These are phyloP conservation scores for Zonotrichia albicollis DNA, from an alignment of 2,797 vertebrate species.

Conservation along the genomic window DNA sequence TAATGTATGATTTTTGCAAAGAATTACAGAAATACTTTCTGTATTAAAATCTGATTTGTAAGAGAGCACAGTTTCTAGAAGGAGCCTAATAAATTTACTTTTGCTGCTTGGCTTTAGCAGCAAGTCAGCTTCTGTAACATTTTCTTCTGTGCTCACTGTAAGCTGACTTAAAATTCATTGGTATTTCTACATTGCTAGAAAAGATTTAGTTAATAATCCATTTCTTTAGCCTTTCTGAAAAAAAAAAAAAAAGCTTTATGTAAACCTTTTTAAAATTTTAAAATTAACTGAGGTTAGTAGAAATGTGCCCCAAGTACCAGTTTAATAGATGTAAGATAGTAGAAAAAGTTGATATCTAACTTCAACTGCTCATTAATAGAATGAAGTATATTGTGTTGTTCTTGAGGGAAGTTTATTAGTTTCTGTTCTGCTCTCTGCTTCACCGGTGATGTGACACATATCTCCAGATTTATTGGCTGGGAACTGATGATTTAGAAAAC, in stretches of 20 bases:
- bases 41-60: neutral
- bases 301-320: neutral
- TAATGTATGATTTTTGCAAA: neutral
- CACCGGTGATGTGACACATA: neutral
- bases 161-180: neutral
- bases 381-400: neutral
- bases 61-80: neutral
- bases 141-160: neutral
- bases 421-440: slow-evolving; percentile 12
- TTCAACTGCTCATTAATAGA: neutral
- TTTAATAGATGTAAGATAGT: neutral
- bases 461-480: neutral
- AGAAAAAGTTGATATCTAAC: neutral
- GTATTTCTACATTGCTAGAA: neutral
- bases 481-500: neutral
- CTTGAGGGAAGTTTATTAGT: neutral
- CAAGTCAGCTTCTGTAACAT: neutral
- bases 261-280: neutral
- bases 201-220: neutral
- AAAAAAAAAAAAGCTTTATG: neutral
- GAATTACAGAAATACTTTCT: neutral
- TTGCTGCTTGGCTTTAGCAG: neutral
- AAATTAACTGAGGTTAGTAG: neutral
- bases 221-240: neutral
- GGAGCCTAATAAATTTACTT: neutral